A percentile compares a stretch with the other conserved stretches of the same genome.
phyloP scores from a whole-genome alignment of 2,113 vertebrate species.

The Rhinolophus sinicus region DNA sequence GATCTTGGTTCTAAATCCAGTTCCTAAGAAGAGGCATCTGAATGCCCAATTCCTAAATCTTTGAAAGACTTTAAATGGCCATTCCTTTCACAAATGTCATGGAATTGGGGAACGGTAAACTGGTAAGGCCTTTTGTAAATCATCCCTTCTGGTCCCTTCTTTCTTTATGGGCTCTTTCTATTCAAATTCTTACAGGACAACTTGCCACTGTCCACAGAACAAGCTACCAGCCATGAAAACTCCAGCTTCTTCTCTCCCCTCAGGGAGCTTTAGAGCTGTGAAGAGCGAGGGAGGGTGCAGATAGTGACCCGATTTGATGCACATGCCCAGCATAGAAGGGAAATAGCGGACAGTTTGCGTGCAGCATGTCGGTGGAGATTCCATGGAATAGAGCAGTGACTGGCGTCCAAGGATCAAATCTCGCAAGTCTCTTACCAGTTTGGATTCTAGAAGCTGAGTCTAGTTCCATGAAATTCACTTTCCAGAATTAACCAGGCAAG shows the following conservation, averaged over 20 bases:
- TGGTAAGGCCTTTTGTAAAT: neutral
- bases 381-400: neutral
- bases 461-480: conserved; percentile 36
- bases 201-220: neutral
- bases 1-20: conserved; percentile 9
- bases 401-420: neutral
- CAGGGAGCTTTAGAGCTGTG: neutral
- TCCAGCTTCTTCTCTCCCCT: neutral
- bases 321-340: neutral
- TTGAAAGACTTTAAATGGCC: neutral
- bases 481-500: neutral
- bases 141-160: neutral
- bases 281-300: neutral
- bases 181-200: neutral
- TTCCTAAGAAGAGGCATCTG: neutral
- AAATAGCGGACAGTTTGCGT: neutral
- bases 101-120: neutral
- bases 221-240: neutral
- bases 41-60: neutral
- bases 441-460: neutral
- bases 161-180: neutral
- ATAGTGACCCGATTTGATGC: neutral
- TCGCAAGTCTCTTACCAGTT: neutral
- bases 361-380: neutral
- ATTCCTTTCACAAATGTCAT: neutral